A percentile compares a stretch with the other conserved stretches of the same genome.
These are phyloP conservation scores for Poeciliopsis prolifica DNA, from an alignment of 2,113 vertebrate species.

Conservation along the genomic window DNA sequence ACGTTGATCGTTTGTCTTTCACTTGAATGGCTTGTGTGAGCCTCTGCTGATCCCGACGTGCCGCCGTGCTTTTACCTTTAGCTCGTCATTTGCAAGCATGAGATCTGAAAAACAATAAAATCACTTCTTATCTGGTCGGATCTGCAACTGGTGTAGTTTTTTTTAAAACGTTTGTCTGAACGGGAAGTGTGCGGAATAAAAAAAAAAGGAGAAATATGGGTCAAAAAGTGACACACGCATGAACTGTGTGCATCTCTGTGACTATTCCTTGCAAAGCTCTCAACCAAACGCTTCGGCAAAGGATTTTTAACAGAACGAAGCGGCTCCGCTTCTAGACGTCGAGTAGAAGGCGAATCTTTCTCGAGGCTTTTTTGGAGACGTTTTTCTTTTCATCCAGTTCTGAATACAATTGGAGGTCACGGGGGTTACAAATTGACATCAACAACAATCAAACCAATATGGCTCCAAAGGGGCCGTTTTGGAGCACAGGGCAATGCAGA, in stretches of 20 bases:
- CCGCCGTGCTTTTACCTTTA: background rate
- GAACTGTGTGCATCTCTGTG: background rate
- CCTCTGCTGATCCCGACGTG: background rate
- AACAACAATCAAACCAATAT: no score
- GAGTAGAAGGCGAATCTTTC: no score
- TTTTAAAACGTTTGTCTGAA: conserved; percentile 1
- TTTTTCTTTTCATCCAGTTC: no score
- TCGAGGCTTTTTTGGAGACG: no score
- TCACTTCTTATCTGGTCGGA: background rate
- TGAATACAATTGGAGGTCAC: no score
- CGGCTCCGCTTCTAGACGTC: no score
- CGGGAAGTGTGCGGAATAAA: conserved; percentile 26
- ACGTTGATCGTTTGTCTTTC: background rate
- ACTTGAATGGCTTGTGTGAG: background rate
- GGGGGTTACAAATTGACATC: no score
- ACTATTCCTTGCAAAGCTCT: background rate
- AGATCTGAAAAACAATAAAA: background rate
- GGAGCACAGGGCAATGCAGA: no score
- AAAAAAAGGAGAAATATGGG: conserved; percentile 15
- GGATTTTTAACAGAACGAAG: background rate
- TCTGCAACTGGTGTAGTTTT: background rate
- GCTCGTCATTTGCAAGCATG: background rate
- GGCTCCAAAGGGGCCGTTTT: no score
- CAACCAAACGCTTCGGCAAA: background rate
- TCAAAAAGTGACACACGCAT: conserved; percentile 35